These are phyloP conservation scores for Taurulus bubalis DNA, from an alignment of 2,113 vertebrate genomes.

Conservation along the genomic window DNA sequence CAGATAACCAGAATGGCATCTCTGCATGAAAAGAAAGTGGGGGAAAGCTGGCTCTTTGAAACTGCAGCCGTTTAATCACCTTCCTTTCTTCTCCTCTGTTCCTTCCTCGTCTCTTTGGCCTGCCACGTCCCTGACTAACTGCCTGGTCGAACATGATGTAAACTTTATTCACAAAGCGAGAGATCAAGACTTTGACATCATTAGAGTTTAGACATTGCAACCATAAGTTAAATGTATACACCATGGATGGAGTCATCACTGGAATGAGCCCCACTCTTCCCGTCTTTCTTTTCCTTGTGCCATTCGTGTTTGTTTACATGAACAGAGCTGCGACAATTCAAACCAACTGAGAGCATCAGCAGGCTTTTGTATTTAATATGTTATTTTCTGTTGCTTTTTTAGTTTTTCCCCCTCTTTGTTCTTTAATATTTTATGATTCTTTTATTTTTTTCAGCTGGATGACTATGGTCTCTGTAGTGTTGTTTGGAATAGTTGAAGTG, in stretches of 20 bases:
- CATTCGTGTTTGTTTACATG: slow-evolving; percentile 10
- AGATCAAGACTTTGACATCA: slow-evolving; percentile 52
- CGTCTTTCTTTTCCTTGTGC: neutral
- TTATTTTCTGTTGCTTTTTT: neutral
- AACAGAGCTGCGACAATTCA: neutral
- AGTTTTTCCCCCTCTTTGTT: neutral
- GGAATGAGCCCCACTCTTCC: slow-evolving; percentile 29
- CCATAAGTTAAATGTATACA: slow-evolving; percentile 28
- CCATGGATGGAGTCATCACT: slow-evolving; percentile 21
- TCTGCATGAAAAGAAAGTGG: slow-evolving; percentile 20
- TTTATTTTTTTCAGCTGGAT: slow-evolving; percentile 8
- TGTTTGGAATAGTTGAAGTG: slow-evolving; percentile 4
- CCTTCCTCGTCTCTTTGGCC: slow-evolving; percentile 29
- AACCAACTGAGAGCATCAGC: slow-evolving; percentile 15
- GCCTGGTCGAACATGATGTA: slow-evolving; percentile 35
- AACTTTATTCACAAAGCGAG: slow-evolving; percentile 56
- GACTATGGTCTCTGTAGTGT: neutral
- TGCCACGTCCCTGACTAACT: slow-evolving; percentile 22
- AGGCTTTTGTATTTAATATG: neutral
- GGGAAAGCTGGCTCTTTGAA: slow-evolving; percentile 37
- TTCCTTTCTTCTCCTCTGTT: slow-evolving; percentile 25
- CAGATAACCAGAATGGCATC: slow-evolving; percentile 66
- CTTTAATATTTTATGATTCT: slow-evolving; percentile 23
- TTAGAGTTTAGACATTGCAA: slow-evolving; percentile 39
- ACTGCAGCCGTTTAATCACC: slow-evolving; percentile 54